A percentile compares a stretch with the other conserved stretches of the same genome.
Evolutionary conservation across 2,797 vertebrate genomes (phyloP).

Genomic region (Poeciliopsis presidionis): DNA sequence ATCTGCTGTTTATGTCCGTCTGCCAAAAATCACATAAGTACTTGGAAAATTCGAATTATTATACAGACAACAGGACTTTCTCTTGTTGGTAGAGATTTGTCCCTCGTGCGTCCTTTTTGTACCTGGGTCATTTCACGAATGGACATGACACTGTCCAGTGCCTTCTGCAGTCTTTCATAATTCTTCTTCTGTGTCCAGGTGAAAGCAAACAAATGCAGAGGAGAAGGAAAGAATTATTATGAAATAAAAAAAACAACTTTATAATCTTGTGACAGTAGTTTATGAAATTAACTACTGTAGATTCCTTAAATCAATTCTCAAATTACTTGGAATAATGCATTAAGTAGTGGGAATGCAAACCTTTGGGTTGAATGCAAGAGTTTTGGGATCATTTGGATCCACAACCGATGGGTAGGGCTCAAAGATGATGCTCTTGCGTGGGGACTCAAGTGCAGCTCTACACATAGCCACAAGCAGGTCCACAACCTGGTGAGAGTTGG

Average conservation of each 20-base stretch:
- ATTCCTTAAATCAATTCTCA: background rate
- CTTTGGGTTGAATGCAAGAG: conserved; percentile 99
- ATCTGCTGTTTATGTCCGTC: conserved; percentile 9
- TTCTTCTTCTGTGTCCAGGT: conserved; percentile 94
- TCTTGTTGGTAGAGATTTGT: background rate
- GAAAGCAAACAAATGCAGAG: conserved; percentile 62
- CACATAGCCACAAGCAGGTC: conserved; percentile 98
- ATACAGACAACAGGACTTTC: background rate
- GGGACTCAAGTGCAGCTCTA: conserved; percentile 96
- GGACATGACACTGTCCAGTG: conserved; percentile 99
- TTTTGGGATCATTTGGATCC: conserved; percentile 98
- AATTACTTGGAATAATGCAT: conserved; percentile 1
- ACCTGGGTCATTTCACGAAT: conserved; percentile 99
- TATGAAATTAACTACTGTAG: background rate
- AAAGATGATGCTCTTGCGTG: conserved; percentile 98
- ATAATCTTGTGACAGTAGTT: background rate
- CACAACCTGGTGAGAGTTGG: conserved; percentile 85
- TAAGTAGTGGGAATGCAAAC: conserved; percentile 72
- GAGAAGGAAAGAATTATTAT: conserved; percentile 64
- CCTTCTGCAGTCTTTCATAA: conserved; percentile 98
- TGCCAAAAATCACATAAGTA: conserved; percentile 9
- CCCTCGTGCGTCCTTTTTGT: conserved; percentile 40
- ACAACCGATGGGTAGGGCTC: conserved; percentile 99
- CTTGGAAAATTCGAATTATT: conserved; percentile 1
- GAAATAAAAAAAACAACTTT: background rate